Base-by-base conservation (phyloP, 2,797 vertebrate species). In the Cirrhinus molitorella region DNA sequence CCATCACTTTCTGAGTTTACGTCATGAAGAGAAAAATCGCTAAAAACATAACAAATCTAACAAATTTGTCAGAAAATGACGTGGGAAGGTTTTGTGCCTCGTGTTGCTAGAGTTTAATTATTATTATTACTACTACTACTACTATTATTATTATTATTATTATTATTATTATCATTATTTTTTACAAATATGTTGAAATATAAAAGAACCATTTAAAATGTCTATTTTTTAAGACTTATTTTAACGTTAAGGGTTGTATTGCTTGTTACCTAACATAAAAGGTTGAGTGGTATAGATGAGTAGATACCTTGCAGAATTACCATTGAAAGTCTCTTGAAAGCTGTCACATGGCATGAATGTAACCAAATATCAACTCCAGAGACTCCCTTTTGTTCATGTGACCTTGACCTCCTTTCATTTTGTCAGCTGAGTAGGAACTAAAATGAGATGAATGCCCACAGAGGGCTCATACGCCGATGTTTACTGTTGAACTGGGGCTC, bases 361-460 rank as follows among this genome's bases (percentile, higher is more conserved):
- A 80, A 80, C 65, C n/a, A 78, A 28, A 71, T 79, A 79, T 55
- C 53, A 57, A 10, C 31, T 55, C 14, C 6, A 55, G 65, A 80
- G n/a, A 63, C 16, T 63, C 1, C 1, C n/a, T 77, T 65, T 65
- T 78, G 57, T 78, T 78, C 55, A 61, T 45, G n/a, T 68, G 65
- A 57, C 61, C 47, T 80, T 55, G 23, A 57, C 37, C n/a, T 68
- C 49, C 7, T 71, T 31, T 70, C 11, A 31, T 45, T 70, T 57
- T 16, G 66, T 71, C 79, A 45, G 51, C 79, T 80, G 66, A 57
- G 37, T 14, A 10, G 45, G 45, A 70, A 11, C 51, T 70, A 21
- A 55, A 47, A 80, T n/a, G 49, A 57, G 65, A 19, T 31, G 16
- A 80, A 70, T 55, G 65, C 23, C 17, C 66, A 45, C 76, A n/a